Conservation (phyloP, 2,888 invertebrate genomes). For the Epistrophe grossulariae region DNA sequence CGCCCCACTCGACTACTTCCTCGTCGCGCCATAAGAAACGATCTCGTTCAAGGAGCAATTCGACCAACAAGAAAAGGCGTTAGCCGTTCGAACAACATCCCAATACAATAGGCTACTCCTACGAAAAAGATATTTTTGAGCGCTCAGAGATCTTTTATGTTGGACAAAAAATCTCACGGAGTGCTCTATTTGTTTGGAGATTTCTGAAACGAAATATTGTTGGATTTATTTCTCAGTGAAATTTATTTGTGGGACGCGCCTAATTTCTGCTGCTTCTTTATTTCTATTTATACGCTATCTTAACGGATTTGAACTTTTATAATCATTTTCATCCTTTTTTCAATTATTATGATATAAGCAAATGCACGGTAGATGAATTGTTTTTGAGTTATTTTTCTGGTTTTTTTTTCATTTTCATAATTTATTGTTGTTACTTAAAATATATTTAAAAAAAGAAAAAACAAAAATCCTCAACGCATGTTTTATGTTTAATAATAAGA, state of each 20-base stretch:
- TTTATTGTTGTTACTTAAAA: conserved; percentile 74
- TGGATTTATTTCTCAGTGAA: no score
- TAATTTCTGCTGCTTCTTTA: neutral
- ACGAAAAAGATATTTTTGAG: no score
- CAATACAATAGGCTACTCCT: neutral
- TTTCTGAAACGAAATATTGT: no score
- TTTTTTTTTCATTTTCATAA: conserved; percentile 55
- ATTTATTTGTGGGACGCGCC: no score
- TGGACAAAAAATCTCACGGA: no score
- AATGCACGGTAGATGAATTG: conserved; percentile 70
- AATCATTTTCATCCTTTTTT: conserved; percentile 43
- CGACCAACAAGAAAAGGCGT: conserved; percentile 68
- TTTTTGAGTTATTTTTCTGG: conserved; percentile 40
- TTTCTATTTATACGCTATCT: conserved; percentile 25
- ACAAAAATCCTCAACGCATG: conserved; percentile 51
- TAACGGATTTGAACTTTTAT: conserved; percentile 62
- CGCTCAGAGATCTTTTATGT: no score
- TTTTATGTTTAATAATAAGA: conserved; percentile 64
- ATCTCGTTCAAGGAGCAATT: conserved; percentile 68
- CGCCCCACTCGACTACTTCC: conserved; percentile 75
- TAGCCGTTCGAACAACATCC: conserved; percentile 25
- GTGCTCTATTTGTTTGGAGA: no score
- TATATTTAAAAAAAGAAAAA: neutral
- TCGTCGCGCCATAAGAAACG: conserved; percentile 65
- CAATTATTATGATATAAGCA: conserved; percentile 24